phyloP scores from a whole-genome alignment of 2,888 invertebrate species.

The Podabrus alpinus region DNA sequence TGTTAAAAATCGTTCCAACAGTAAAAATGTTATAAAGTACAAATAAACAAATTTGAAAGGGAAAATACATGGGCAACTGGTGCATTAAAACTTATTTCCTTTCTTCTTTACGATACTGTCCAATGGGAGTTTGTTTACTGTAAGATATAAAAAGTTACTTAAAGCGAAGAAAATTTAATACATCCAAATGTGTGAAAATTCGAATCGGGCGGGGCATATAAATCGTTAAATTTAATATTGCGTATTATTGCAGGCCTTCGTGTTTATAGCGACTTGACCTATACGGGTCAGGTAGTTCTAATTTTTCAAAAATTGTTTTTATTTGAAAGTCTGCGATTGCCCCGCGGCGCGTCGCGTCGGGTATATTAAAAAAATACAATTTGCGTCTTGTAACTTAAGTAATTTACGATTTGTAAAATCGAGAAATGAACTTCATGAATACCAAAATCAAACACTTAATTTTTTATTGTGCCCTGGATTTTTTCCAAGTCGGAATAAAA shows the following conservation, averaged over 20 bases:
- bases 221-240: background rate
- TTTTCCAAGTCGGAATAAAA: background rate
- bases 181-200: background rate
- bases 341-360: too few relatives aligned
- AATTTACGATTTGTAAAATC: background rate
- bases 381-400: too few relatives aligned
- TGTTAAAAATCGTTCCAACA: background rate
- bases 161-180: background rate
- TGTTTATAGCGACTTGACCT: background rate
- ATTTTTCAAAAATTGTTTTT: background rate
- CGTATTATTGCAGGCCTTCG: background rate
- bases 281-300: background rate
- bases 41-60: background rate
- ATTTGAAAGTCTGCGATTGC: background rate
- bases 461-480: background rate
- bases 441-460: background rate
- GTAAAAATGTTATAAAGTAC: background rate
- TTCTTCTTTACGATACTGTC: background rate
- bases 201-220: background rate
- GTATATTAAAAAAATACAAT: too few relatives aligned
- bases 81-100: background rate
- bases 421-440: background rate
- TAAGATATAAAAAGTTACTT: background rate
- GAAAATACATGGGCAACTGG: background rate
- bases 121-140: background rate